Percentiles rank a stretch among this genome's conserved stretches.
These are phyloP conservation scores for Drosophila paulistorum DNA, from an alignment of 1,140 invertebrate species.

Conservation along the genomic window DNA sequence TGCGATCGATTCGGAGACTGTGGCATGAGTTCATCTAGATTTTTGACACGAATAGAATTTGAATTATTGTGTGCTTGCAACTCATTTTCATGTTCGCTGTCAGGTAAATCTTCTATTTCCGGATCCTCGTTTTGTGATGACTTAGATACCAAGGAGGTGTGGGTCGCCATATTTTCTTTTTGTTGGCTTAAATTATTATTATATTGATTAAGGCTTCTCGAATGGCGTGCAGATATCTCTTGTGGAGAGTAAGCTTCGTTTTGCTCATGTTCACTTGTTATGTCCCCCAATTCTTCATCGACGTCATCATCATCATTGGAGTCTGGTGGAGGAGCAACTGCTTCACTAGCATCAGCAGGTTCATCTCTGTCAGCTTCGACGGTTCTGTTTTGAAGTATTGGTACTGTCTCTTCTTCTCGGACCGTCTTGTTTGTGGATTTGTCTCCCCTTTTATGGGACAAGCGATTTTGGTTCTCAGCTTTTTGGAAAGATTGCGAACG, in stretches of 20 bases:
- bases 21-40: neutral
- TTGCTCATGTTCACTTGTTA: too few species aligned
- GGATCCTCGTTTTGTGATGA: neutral
- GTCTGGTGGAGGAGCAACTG: slow-evolving; percentile 18
- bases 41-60: neutral
- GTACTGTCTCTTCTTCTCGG: too few species aligned
- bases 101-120: neutral
- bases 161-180: neutral
- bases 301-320: neutral
- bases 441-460: too few species aligned
- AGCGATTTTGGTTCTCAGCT: too few species aligned
- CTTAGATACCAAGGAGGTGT: neutral
- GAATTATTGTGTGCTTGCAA: neutral
- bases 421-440: neutral
- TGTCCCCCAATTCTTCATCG: too few species aligned
- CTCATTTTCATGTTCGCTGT: neutral
- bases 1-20: neutral
- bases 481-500: slow-evolving; percentile 24
- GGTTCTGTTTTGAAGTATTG: neutral
- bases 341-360: neutral
- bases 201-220: neutral
- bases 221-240: neutral
- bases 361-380: neutral
- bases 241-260: neutral
- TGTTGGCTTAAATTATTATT: neutral